These are phyloP conservation scores for Philhelius pedissequus DNA, from an alignment of 2,888 invertebrate species.

Conservation along the genomic window DNA sequence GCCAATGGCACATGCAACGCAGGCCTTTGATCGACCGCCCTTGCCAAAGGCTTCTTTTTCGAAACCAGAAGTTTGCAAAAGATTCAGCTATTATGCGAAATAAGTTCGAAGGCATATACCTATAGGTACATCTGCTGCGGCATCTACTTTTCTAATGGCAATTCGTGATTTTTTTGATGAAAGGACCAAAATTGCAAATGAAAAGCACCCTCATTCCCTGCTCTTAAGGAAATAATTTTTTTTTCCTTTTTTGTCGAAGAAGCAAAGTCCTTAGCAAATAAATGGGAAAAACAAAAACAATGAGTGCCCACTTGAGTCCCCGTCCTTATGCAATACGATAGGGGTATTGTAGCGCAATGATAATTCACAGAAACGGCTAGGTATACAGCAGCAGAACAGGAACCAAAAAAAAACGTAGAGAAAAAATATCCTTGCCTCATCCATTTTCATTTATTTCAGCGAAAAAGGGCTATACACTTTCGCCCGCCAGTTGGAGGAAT, in stretches of 20 bases:
- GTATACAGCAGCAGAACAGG: background rate
- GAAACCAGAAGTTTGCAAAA: slow-evolving; percentile 5
- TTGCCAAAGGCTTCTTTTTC: slow-evolving; percentile 30
- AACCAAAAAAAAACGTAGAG: background rate
- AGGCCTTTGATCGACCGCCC: slow-evolving; percentile 34
- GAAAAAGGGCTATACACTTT: slow-evolving; percentile 37
- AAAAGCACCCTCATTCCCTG: slow-evolving; percentile 18
- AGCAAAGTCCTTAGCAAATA: slow-evolving; percentile 61
- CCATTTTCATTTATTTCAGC: slow-evolving; percentile 30
- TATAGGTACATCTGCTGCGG: slow-evolving; percentile 17
- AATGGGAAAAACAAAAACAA: slow-evolving; percentile 47
- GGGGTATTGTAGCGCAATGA: slow-evolving; percentile 57
- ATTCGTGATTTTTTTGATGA: slow-evolving; percentile 57
- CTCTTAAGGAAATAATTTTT: background rate
- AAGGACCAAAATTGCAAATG: slow-evolving; percentile 47
- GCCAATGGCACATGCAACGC: slow-evolving; percentile 18
- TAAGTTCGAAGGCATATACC: background rate
- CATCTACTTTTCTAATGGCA: slow-evolving; percentile 42
- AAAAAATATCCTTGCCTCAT: slow-evolving; percentile 17
- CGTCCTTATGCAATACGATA: slow-evolving; percentile 47
- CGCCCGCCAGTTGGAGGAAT: background rate
- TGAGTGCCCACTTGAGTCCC: slow-evolving; percentile 56
- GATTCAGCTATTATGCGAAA: slow-evolving; percentile 4
- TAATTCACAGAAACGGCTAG: slow-evolving; percentile 53
- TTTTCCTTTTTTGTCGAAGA: slow-evolving; percentile 16